Conservation (phyloP, 1,140 invertebrate species). For the Daktulosphaira vitifoliae region DNA sequence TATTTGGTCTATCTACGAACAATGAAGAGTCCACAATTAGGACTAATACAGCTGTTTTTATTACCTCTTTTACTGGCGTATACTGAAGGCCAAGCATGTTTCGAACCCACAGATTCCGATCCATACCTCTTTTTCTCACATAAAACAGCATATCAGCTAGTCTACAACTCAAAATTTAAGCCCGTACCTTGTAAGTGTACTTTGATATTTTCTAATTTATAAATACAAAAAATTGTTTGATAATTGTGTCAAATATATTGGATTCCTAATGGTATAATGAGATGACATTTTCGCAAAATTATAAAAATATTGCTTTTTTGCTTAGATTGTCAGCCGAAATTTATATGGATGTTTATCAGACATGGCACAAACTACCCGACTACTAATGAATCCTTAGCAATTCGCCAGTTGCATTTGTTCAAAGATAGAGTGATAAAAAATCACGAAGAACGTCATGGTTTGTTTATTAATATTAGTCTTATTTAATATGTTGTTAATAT, state of each 20-base stretch:
- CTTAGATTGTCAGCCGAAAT: slow-evolving; percentile 38
- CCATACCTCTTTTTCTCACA: slow-evolving; percentile 46
- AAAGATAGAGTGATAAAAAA: slow-evolving; percentile 29
- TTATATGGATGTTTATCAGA: slow-evolving; percentile 36
- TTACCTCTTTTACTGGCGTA: background rate
- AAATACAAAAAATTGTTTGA: too few relatives aligned
- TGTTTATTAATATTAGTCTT: background rate
- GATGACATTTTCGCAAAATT: too few relatives aligned
- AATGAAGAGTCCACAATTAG: slow-evolving; percentile 7
- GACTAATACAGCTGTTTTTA: too few relatives aligned
- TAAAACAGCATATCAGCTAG: slow-evolving; percentile 47
- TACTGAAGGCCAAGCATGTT: slow-evolving; percentile 41
- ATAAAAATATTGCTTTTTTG: too few relatives aligned
- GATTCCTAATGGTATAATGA: too few relatives aligned
- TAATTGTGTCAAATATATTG: too few relatives aligned
- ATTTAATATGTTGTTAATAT: background rate
- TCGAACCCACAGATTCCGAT: slow-evolving; percentile 44
- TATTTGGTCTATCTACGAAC: too few relatives aligned
- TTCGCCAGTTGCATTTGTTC: slow-evolving; percentile 26
- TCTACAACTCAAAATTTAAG: slow-evolving; percentile 42
- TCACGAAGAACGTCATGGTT: slow-evolving; percentile 28
- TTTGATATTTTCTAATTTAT: too few relatives aligned
- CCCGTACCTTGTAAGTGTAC: slow-evolving; percentile 43
- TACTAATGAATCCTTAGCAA: background rate
- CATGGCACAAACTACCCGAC: slow-evolving; percentile 38